These are phyloP conservation scores for Meda fulgida DNA, from an alignment of 2,797 vertebrate species.

Conservation along the genomic window DNA sequence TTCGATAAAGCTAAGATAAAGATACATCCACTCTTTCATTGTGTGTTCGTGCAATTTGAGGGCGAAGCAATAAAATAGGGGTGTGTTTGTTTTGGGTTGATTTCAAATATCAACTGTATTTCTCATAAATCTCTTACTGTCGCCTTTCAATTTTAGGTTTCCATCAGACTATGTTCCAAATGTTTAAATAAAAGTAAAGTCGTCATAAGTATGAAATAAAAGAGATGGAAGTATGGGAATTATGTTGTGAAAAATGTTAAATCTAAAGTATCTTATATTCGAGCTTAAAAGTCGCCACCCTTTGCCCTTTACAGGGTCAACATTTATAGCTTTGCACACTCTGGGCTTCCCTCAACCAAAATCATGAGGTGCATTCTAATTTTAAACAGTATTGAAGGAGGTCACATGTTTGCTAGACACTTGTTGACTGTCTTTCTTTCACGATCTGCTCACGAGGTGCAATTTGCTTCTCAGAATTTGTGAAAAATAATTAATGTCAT, in stretches of 20 bases:
- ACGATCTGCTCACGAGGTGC: neutral
- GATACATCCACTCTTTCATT: neutral
- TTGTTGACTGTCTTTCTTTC: neutral
- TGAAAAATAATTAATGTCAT: neutral
- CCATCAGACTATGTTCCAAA: neutral
- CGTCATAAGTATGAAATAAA: neutral
- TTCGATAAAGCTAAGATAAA: too few species aligned
- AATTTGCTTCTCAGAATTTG: neutral
- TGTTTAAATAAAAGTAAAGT: neutral
- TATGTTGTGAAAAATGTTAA: neutral
- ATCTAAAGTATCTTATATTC: neutral
- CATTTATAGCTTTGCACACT: neutral
- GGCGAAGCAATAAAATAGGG: neutral
- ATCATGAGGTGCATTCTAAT: conserved; percentile 7
- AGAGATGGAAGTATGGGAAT: neutral
- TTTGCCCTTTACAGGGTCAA: conserved; percentile 1
- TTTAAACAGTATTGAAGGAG: neutral
- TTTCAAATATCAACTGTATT: neutral
- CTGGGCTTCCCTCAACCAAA: conserved; percentile 14
- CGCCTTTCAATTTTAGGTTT: neutral
- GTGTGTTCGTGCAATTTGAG: neutral
- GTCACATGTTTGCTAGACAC: neutral
- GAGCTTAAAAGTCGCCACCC: neutral
- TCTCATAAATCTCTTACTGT: neutral
- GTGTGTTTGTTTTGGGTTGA: neutral